A percentile compares a stretch with the other conserved stretches of the same genome.
Conservation (phyloP, 2,113 vertebrate genomes). For the Orthochromis malagaraziensis region DNA sequence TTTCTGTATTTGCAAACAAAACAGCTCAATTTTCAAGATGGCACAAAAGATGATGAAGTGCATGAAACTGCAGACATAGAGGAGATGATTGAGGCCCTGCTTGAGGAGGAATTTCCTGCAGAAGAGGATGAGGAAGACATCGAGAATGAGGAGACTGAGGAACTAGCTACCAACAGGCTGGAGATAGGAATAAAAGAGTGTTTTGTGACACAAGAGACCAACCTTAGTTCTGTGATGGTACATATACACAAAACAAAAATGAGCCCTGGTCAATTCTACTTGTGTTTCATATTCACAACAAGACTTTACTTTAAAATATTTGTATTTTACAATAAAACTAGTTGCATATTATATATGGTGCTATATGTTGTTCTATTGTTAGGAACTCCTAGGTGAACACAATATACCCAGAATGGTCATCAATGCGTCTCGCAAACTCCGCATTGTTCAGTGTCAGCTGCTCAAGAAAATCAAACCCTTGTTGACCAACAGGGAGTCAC, state of each 20-base stretch:
- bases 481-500: slow-evolving; percentile 78
- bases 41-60: slow-evolving; percentile 52
- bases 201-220: slow-evolving; percentile 72
- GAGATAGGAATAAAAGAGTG: slow-evolving; percentile 76
- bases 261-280: neutral
- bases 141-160: slow-evolving; percentile 76
- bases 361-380: slow-evolving; percentile 6
- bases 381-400: slow-evolving; percentile 81
- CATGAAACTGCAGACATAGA: slow-evolving; percentile 47
- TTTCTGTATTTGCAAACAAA: neutral
- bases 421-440: slow-evolving; percentile 64
- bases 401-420: slow-evolving; percentile 72
- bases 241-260: neutral
- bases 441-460: slow-evolving; percentile 68
- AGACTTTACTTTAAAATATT: neutral
- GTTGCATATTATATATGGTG: neutral
- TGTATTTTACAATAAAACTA: neutral
- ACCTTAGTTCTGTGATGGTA: slow-evolving; percentile 70
- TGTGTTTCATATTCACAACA: neutral
- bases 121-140: slow-evolving; percentile 69
- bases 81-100: slow-evolving; percentile 73
- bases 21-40: neutral
- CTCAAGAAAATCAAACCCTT: slow-evolving; percentile 73
- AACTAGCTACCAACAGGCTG: slow-evolving; percentile 70
- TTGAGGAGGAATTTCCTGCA: slow-evolving; percentile 79